Evolutionary conservation across 1,140 invertebrate species (phyloP).

Genomic region (Paramacrobiotus metropolitanus): DNA sequence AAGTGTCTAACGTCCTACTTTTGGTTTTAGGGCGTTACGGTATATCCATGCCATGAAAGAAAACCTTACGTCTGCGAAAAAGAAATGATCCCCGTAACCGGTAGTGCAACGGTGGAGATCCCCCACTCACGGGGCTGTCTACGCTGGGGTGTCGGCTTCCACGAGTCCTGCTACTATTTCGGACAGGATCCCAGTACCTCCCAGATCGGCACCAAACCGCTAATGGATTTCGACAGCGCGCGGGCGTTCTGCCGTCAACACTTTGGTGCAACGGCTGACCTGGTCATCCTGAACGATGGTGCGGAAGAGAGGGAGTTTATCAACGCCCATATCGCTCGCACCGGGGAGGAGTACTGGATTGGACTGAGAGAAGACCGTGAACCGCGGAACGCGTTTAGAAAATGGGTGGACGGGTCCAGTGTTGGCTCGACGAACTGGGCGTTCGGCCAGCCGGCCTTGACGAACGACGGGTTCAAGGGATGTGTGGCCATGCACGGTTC

Average conservation of each 20-base stretch:
- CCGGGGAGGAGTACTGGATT: not conserved
- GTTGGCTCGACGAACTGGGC: not conserved
- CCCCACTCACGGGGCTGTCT: not conserved
- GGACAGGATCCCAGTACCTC: not conserved
- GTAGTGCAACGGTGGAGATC: too few species aligned
- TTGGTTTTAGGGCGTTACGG: too few species aligned
- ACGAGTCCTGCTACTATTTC: not conserved
- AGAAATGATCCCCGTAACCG: too few species aligned
- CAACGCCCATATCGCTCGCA: not conserved
- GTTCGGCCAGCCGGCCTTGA: not conserved
- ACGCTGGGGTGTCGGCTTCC: not conserved
- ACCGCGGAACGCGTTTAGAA: not conserved
- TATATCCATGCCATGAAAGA: too few species aligned
- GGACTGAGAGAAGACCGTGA: not conserved
- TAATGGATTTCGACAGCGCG: not conserved
- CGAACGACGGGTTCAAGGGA: not conserved
- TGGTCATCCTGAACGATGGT: not conserved
- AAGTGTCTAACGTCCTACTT: too few species aligned
- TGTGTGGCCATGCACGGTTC: not conserved
- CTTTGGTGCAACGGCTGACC: not conserved
- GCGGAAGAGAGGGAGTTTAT: not conserved
- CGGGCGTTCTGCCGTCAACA: not conserved
- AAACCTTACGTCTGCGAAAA: too few species aligned
- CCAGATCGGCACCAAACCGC: not conserved
- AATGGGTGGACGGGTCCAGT: not conserved